These are phyloP conservation scores for Vipera ursinii DNA, from an alignment of 2,797 vertebrate genomes.

Conservation along the genomic window DNA sequence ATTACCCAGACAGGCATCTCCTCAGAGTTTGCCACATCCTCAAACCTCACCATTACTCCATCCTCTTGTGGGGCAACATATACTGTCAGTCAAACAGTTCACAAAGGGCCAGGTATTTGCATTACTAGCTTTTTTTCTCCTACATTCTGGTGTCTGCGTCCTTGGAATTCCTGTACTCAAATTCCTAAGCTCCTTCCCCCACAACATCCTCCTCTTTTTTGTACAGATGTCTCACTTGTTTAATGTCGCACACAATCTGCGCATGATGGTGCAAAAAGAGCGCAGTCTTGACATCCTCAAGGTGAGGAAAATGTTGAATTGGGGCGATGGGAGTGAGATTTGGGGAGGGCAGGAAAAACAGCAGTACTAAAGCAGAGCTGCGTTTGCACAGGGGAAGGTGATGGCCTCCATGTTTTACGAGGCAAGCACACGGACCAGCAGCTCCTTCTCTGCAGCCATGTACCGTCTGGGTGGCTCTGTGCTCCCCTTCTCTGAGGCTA, in stretches of 20 bases:
- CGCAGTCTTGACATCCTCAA: conserved; percentile 90
- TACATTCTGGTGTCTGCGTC: too few species aligned
- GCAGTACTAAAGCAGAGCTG: accelerated
- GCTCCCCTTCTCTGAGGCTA: conserved; percentile 88
- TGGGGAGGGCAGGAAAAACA: neutral
- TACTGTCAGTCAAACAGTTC: conserved; percentile 91
- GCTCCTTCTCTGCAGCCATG: conserved; percentile 93
- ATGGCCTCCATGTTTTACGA: conserved; percentile 99
- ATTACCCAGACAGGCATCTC: conserved; percentile 84
- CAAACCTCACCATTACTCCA: conserved; percentile 86
- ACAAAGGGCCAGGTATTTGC: conserved; percentile 90
- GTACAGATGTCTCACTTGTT: conserved; percentile 90
- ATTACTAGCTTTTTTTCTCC: neutral
- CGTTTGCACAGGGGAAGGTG: conserved; percentile 82
- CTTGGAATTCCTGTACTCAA: neutral
- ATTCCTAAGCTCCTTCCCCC: conserved; percentile 6
- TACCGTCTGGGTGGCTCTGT: conserved; percentile 89
- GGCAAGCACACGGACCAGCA: conserved; percentile 93
- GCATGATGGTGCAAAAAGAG: conserved; percentile 94
- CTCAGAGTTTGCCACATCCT: conserved; percentile 78
- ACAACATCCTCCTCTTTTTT: neutral
- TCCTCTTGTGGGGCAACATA: conserved; percentile 87
- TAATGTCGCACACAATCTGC: conserved; percentile 88
- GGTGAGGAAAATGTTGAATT: conserved; percentile 63
- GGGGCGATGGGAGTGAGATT: too few species aligned